Conservation (phyloP, 2,888 invertebrate species). For the Pristionchus mayeri region DNA sequence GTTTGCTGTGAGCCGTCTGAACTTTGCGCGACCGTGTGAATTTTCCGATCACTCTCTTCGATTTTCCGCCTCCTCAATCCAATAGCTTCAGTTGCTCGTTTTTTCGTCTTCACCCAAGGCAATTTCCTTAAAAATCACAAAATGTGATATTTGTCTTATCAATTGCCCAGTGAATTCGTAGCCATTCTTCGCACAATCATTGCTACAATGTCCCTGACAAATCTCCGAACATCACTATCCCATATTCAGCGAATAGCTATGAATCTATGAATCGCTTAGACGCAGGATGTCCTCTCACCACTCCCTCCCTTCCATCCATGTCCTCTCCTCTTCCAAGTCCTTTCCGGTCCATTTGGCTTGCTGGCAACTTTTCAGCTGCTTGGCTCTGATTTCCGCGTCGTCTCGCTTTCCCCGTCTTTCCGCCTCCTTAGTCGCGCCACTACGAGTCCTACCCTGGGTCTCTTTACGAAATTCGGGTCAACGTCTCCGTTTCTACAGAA, state of each 20-base stretch:
- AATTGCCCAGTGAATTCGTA: too few relatives aligned
- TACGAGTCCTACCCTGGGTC: too few relatives aligned
- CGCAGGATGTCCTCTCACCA: neutral
- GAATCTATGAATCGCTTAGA: neutral
- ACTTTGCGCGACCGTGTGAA: neutral
- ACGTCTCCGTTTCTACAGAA: too few relatives aligned
- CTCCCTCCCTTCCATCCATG: neutral
- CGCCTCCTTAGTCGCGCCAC: neutral
- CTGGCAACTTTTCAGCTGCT: conserved; percentile 39
- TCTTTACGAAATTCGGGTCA: too few relatives aligned
- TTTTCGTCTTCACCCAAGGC: too few relatives aligned
- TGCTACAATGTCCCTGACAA: too few relatives aligned
- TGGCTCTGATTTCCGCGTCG: conserved; percentile 4
- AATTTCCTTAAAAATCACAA: too few relatives aligned
- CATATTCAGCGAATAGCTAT: too few relatives aligned
- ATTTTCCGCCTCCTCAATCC: neutral
- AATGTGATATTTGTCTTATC: too few relatives aligned
- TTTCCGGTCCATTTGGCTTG: conserved; percentile 31
- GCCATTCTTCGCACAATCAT: too few relatives aligned
- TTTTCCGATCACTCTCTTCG: neutral
- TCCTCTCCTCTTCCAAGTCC: conserved; percentile 16
- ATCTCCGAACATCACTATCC: too few relatives aligned
- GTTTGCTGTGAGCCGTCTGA: conserved; percentile 9
- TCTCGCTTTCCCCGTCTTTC: neutral
- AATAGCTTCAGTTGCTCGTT: too few relatives aligned